Evolutionary conservation across 2,888 invertebrate genomes (phyloP).

Genomic region (Hydropsyche betteni): DNA sequence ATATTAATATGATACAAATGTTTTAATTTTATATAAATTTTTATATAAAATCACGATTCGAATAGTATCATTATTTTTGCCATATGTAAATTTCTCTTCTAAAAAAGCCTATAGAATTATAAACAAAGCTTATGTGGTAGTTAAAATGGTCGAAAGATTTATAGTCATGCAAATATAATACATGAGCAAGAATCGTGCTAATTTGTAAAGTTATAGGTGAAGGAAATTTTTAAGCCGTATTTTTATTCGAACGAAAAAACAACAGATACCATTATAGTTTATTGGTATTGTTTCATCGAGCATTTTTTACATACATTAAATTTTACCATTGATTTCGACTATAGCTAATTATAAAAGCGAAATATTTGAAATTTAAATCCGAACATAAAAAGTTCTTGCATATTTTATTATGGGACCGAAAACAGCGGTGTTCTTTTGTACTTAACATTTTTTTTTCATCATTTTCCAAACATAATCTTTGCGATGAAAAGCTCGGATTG

Average conservation of each 20-base stretch:
- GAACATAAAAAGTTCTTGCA: conserved; percentile 2
- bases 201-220: background rate
- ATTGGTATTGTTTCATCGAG: conserved; percentile 18
- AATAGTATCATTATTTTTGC: too few relatives aligned
- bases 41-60: too few relatives aligned
- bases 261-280: conserved; percentile 6
- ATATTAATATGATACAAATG: too few relatives aligned
- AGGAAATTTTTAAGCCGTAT: background rate
- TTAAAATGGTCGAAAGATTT: conserved; percentile 9
- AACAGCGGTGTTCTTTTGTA: conserved; percentile 23
- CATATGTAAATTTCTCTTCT: too few relatives aligned
- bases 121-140: conserved; percentile 8
- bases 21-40: too few relatives aligned
- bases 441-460: background rate
- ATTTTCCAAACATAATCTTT: conserved; percentile 1
- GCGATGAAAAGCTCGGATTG: background rate
- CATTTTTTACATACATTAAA: conserved; percentile 5
- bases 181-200: conserved; percentile 18
- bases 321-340: background rate
- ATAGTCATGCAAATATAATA: background rate
- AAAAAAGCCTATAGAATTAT: too few relatives aligned
- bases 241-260: background rate
- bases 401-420: conserved; percentile 9
- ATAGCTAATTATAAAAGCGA: conserved; percentile 18
- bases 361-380: conserved; percentile 21